Base-by-base conservation (phyloP, 1,140 invertebrate genomes). In the Ericerus pela region DNA sequence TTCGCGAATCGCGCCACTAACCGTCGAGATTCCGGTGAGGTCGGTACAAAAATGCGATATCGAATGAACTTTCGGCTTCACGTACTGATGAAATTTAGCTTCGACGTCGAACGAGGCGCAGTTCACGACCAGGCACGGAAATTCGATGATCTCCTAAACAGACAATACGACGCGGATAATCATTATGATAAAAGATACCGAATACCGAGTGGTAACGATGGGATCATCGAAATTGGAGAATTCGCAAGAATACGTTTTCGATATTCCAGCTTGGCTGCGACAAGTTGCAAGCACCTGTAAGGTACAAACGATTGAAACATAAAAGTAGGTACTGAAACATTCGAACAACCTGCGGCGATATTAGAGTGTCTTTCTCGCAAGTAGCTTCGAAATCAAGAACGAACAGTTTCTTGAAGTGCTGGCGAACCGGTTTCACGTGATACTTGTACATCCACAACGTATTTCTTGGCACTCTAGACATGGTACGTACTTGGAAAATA, bases 61-160 rank as follows among this genome's bases (percentile, higher is more conserved):
- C 18, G 72, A 72, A 66, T 79, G 64, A 1, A 73, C 54, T 33
- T 58, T 62, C 20, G 80, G 80, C 55, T 72, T 70, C 1, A 82
- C 70, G 66, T 80, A 82, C 14, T 73, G 64, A 59, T 81, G 79
- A 66, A 82, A 82, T 18, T 59, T 59, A 30, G 73, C 67, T 55
- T 76, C 73, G 14, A 75, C 60, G 58, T 75, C 30, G 65, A 77
- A 73, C 51, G 63, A 62, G 11, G 2, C 2, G 0, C 71, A 69
- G 59, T 76, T 76, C 1, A 82, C 56, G 57, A 74, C 78, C 2
- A 79, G 57, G 43, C 78, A 78, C 2, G 79, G 80, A 62, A 81
- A 77, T 66, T 82, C 79, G 47, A 82, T 81, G 12, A 82, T 80
- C 69, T 82, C 79, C 71, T 79, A 71, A 12, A 67, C n/a, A n/a